A percentile compares a stretch with the other conserved stretches of the same genome.
Evolutionary conservation across 2,797 vertebrate species (phyloP).

Genomic region (Caiman crocodilus): DNA sequence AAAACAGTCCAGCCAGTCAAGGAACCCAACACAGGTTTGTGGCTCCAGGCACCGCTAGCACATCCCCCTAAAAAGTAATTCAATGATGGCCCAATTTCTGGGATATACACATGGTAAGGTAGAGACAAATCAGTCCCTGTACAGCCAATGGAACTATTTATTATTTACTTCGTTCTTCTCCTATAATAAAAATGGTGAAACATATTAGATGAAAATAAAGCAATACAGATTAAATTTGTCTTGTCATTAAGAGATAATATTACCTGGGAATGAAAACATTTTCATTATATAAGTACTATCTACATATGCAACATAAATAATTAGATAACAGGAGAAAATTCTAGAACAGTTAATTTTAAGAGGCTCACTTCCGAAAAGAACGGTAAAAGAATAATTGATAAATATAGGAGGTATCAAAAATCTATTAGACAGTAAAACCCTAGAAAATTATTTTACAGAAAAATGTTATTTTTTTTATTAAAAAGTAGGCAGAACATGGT

Average conservation of each 20-base stretch:
- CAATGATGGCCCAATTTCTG: background rate
- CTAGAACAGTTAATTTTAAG: constrained; percentile 37
- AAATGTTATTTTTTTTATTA: constrained; percentile 39
- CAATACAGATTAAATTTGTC: background rate
- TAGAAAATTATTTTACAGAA: constrained; percentile 47
- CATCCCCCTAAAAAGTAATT: background rate
- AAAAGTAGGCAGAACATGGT: constrained; percentile 68
- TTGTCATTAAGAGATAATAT: background rate
- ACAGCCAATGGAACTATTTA: background rate
- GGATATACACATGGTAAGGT: background rate
- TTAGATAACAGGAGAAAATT: background rate
- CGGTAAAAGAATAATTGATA: constrained; percentile 54
- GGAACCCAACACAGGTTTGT: background rate
- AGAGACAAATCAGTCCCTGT: background rate
- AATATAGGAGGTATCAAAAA: constrained; percentile 31
- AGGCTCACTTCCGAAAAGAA: constrained; percentile 58
- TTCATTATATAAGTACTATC: background rate
- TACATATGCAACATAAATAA: constrained; percentile 17
- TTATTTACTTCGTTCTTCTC: background rate
- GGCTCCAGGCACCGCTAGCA: background rate
- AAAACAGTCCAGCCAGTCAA: background rate
- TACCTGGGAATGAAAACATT: constrained; percentile 25
- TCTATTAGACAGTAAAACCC: constrained; percentile 51
- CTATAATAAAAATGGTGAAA: background rate
- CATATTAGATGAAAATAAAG: background rate